Evolutionary conservation across 2,888 invertebrate genomes (phyloP).

Genomic region (Sphaeridia pumilis): DNA sequence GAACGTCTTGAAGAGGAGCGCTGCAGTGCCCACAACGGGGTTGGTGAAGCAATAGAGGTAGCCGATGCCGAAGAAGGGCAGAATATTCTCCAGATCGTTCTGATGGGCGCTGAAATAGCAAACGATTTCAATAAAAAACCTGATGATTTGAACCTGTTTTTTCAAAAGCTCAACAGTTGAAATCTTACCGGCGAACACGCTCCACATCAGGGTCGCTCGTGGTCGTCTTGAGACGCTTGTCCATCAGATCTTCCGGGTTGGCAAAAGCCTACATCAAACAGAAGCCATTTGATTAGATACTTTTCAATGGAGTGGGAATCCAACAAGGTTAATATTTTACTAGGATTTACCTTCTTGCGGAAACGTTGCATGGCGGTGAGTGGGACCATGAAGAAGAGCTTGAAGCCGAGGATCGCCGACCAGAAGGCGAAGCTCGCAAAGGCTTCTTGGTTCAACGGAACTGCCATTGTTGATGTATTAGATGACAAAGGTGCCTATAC

Average conservation of each 20-base stretch:
- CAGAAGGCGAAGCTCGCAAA: constrained; percentile 5
- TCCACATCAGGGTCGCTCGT: constrained; percentile 45
- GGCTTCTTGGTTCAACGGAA: background rate
- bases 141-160: background rate
- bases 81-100: constrained; percentile 54
- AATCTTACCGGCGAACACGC: constrained; percentile 42
- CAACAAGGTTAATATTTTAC: background rate
- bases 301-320: background rate
- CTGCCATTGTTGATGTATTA: constrained; percentile 2
- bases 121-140: background rate
- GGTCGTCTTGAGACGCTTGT: constrained; percentile 39
- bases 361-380: constrained; percentile 42
- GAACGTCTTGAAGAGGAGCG: constrained; percentile 48
- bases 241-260: constrained; percentile 45
- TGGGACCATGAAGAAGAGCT: constrained; percentile 42
- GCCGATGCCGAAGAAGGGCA: constrained; percentile 51
- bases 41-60: constrained; percentile 51
- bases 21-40: constrained; percentile 45
- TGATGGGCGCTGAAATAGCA: constrained; percentile 50
- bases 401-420: constrained; percentile 38
- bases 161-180: background rate
- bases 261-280: constrained; percentile 44
- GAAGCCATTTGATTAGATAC: too few species aligned
- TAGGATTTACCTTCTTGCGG: too few species aligned
- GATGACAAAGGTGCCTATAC: too few species aligned